Conservation (phyloP, 2,113 vertebrate genomes). For the Phyllostomus discolor region DNA sequence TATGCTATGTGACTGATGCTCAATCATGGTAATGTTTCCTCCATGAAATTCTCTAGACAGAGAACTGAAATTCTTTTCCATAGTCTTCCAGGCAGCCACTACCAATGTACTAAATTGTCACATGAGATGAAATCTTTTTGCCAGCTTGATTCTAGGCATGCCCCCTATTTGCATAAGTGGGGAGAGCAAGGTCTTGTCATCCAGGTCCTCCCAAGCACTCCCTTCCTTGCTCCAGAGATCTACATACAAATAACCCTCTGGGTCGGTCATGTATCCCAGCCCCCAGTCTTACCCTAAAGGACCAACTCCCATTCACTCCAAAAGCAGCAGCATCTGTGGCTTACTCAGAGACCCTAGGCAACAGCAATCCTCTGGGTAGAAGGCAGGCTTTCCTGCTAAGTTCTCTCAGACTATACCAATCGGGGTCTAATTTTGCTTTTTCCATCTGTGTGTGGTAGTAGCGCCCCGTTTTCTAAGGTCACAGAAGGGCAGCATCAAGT, state of each 20-base stretch:
- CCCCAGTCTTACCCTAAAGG: not conserved
- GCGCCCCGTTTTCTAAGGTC: not conserved
- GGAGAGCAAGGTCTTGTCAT: not conserved
- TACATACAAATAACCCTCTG: not conserved
- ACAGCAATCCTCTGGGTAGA: not conserved
- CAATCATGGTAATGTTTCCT: not conserved
- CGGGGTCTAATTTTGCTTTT: not conserved
- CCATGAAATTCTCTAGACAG: not conserved
- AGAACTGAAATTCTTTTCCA: not conserved
- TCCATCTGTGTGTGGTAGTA: not conserved
- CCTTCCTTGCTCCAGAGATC: not conserved
- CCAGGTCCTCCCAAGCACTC: not conserved
- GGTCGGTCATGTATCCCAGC: not conserved
- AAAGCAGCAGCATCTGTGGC: not conserved
- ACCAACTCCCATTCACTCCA: not conserved
- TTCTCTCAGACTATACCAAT: not conserved
- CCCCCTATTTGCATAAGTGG: not conserved
- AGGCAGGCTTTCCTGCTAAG: not conserved
- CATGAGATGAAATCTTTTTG: not conserved
- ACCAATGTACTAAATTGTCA: not conserved
- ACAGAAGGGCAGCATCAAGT: not conserved
- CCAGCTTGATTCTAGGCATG: not conserved
- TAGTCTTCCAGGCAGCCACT: not conserved
- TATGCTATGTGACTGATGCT: not conserved
- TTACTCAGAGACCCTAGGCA: not conserved